Evolutionary conservation across 2,113 vertebrate species (phyloP).

Genomic region (Amphilophus citrinellus): DNA sequence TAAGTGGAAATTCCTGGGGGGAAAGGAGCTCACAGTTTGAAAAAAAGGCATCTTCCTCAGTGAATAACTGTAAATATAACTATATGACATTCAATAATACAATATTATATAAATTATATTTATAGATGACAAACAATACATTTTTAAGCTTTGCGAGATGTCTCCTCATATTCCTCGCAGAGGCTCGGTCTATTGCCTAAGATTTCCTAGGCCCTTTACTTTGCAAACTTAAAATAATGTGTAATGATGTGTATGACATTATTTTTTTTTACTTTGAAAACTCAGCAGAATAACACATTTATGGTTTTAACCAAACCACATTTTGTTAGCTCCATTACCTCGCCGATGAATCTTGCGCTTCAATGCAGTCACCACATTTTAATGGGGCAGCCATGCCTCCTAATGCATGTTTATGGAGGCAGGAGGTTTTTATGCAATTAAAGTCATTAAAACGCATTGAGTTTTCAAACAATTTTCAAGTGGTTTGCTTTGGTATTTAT

Average conservation of each 20-base stretch:
- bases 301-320: neutral
- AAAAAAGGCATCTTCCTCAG: neutral
- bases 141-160: neutral
- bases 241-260: conserved; percentile 4
- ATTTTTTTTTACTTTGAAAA: neutral
- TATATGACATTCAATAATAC: neutral
- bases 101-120: neutral
- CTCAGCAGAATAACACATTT: conserved; percentile 13
- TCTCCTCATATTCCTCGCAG: neutral
- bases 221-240: conserved; percentile 8
- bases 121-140: neutral
- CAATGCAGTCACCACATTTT: neutral
- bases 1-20: neutral
- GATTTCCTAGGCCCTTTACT: neutral
- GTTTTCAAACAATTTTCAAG: conserved; percentile 6
- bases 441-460: neutral
- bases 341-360: neutral
- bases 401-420: neutral
- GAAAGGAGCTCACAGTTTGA: neutral
- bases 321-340: conserved; percentile 11
- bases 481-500: neutral
- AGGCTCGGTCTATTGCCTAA: neutral
- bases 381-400: neutral
- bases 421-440: neutral
- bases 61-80: neutral